Percentiles rank a stretch among this genome's conserved stretches.
Conservation (phyloP, 1,140 invertebrate species). For the Carcinoscorpius rotundicauda region DNA sequence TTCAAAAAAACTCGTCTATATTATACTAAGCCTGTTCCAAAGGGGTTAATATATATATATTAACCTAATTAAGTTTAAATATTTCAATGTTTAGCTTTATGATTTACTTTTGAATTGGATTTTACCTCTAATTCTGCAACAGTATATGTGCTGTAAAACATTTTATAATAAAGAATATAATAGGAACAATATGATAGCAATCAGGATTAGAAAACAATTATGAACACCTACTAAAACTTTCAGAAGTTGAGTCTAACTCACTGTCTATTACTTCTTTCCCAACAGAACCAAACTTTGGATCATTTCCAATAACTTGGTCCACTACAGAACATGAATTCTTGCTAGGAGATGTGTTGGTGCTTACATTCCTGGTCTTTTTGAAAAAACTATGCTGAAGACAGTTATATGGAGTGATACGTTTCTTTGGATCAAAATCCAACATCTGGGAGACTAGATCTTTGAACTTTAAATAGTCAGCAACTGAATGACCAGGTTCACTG, state of each 20-base stretch:
- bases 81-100: too few species aligned
- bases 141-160: too few species aligned
- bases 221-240: conserved; percentile 17
- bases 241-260: conserved; percentile 17
- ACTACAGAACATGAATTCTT: conserved; percentile 52
- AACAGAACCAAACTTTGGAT: conserved; percentile 7
- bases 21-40: too few species aligned
- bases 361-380: conserved; percentile 80
- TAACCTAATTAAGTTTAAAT: too few species aligned
- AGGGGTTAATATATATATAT: too few species aligned
- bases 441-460: conserved; percentile 96
- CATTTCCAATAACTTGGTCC: conserved; percentile 10
- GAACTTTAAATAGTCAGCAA: conserved; percentile 97
- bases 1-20: too few species aligned
- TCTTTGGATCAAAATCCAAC: conserved; percentile 96
- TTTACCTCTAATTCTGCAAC: too few species aligned
- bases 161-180: too few species aligned
- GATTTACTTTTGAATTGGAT: too few species aligned
- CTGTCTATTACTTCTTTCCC: conserved; percentile 2
- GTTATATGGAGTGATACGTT: conserved; percentile 91
- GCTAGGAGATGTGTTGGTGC: conserved; percentile 66
- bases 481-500: conserved; percentile 88
- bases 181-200: too few species aligned
- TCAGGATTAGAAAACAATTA: not conserved
- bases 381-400: conserved; percentile 96